Evolutionary conservation across 2,113 vertebrate species (phyloP).

Genomic region (Rhynchopsitta pachyrhyncha): DNA sequence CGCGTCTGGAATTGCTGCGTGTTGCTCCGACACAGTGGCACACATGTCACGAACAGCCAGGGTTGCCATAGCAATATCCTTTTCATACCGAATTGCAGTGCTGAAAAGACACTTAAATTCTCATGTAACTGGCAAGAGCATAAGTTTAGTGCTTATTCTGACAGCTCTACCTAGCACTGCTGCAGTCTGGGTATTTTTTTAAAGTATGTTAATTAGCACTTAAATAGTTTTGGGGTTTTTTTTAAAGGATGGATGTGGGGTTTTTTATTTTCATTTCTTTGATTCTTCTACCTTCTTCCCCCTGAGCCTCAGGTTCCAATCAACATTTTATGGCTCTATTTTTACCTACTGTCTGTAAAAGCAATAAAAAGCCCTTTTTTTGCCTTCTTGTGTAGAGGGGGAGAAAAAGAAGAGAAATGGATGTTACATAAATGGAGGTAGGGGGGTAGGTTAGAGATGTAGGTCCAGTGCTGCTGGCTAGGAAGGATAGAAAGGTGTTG

Average conservation of each 20-base stretch:
- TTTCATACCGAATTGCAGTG: neutral
- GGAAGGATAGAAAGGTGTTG: neutral
- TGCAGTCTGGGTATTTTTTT: conserved; percentile 63
- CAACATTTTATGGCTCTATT: conserved; percentile 55
- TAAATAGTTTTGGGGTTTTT: neutral
- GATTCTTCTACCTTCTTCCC: conserved; percentile 49
- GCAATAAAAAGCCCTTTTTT: conserved; percentile 30
- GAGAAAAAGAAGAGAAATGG: neutral
- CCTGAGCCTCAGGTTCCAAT: conserved; percentile 50
- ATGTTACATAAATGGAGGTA: conserved; percentile 47
- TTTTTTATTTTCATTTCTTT: conserved; percentile 58
- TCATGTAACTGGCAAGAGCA: conserved; percentile 49
- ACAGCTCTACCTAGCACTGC: conserved; percentile 55
- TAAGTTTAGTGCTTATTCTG: conserved; percentile 65
- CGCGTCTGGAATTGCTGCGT: neutral
- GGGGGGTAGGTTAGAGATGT: neutral
- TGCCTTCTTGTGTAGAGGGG: neutral
- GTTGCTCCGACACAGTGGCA: conserved; percentile 34
- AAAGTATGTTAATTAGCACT: conserved; percentile 66
- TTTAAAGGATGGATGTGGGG: conserved; percentile 27
- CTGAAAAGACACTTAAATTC: conserved; percentile 59
- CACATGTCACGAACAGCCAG: conserved; percentile 41
- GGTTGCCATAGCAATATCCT: conserved; percentile 61
- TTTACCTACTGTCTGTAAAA: conserved; percentile 57
- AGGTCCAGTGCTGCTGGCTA: neutral